phyloP scores from a whole-genome alignment of 2,797 vertebrate genomes.

The Linurgus olivaceus region DNA sequence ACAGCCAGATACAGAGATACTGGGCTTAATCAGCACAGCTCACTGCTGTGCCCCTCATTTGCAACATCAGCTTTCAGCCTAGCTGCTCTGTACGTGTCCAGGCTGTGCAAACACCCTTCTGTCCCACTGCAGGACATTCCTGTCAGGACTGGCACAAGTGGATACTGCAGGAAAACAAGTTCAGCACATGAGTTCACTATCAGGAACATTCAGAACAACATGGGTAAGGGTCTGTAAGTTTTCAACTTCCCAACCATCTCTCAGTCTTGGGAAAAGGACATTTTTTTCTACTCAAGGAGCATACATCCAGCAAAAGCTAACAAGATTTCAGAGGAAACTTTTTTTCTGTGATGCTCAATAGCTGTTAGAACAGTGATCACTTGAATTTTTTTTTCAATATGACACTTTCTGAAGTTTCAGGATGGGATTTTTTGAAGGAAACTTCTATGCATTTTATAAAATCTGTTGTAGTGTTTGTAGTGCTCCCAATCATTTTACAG shows the following conservation, averaged over 20 bases:
- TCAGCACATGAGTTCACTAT: not conserved
- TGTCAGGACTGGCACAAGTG: not conserved
- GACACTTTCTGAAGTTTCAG: not conserved
- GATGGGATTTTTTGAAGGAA: not conserved
- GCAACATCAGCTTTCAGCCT: not conserved
- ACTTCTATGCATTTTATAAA: not conserved
- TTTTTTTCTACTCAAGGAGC: not conserved
- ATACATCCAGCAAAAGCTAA: not conserved
- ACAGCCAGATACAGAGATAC: not conserved
- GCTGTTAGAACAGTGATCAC: not conserved
- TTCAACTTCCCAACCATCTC: not conserved
- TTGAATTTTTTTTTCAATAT: not conserved
- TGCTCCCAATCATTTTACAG: not conserved
- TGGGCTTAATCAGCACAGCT: not conserved
- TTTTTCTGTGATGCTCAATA: not conserved
- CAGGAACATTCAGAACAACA: not conserved
- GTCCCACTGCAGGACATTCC: not conserved
- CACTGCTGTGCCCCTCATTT: not conserved
- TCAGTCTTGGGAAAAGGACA: not conserved
- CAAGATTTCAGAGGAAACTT: not conserved
- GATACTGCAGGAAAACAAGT: not conserved
- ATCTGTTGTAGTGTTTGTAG: not conserved
- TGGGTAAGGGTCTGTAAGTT: not conserved
- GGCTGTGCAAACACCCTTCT: accelerated
- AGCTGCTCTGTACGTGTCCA: not conserved